Base-by-base conservation (phyloP, 1,140 invertebrate genomes). In the Solenopsis fugax region DNA sequence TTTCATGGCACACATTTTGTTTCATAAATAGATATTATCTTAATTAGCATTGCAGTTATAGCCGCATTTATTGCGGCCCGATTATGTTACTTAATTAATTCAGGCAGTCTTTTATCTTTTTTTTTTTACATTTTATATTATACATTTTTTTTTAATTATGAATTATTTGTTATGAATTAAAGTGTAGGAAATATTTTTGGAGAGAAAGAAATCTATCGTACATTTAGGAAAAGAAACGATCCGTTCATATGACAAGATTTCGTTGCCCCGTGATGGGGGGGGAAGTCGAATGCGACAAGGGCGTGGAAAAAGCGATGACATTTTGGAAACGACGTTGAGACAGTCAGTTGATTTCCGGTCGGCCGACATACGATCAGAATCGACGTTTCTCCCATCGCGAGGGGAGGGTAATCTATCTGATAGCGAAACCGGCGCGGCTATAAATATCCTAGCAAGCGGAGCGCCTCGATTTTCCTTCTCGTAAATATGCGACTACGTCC, bases 401-500 rank as follows among this genome's bases (percentile, higher is more conserved):
- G 41, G 41, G 12, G 56, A 60, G 71, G n/a, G 54, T 75, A 60
- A 75, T 84, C 80, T 75, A 84, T 73, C 80, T 84, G 69, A 84
- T 60, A 60, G 41, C 80, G 54, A 62, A 84, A 29, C 69, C 48
- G 21, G 41, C 56, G 13, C 41, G 69, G 29, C 80, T 29, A 84
- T 84, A 84, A 84, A 84, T 84, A 84, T 84, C 80, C 29, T 69
- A 71, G 69, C 54, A 48, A 82, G 45, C 54, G 71, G 37, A 73
- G 41, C 52, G 54, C 54, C 41, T 84, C 80, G 80, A 84, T 75
- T 75, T 84, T 84, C 80, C 45, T 84, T 84, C 80, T 73, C 80
- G 80, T 75, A 84, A 84, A 84, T 84, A 84, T 84, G 80, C 80
- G 52, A 71, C 78, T 81, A 81, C 78, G 69, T 60, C 29, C 45